These are phyloP conservation scores for Frankliniella fusca DNA, from an alignment of 2,888 invertebrate genomes.

Conservation along the genomic window DNA sequence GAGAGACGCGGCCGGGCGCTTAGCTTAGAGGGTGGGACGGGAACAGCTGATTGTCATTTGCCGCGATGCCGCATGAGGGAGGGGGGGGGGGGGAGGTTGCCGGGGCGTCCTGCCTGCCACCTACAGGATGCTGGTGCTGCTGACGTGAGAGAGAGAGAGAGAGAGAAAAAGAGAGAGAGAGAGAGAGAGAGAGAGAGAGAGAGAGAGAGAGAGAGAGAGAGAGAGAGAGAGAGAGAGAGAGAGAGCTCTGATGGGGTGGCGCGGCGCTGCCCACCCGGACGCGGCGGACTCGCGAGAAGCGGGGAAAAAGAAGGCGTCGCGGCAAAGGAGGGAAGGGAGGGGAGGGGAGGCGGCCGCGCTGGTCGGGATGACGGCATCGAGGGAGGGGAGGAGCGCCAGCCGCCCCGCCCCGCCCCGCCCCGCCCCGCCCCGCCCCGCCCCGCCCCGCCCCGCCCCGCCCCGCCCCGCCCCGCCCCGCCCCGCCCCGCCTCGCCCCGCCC, in stretches of 20 bases:
- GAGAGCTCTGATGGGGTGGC: not conserved
- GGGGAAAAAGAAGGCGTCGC: not conserved
- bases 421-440: not conserved
- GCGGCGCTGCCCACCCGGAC: too few species aligned
- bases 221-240: not conserved
- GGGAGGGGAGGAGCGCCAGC: too few species aligned
- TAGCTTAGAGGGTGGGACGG: too few species aligned
- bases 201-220: too few species aligned
- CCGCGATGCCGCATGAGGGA: too few species aligned
- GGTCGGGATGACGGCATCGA: slow-evolving; percentile 8
- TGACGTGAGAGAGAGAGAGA: too few species aligned
- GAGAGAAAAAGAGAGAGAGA: not conserved
- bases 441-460: not conserved
- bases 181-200: not conserved
- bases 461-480: not conserved
- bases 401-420: not conserved
- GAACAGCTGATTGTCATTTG: too few species aligned
- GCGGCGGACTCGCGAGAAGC: not conserved
- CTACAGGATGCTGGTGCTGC: too few species aligned
- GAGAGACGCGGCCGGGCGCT: too few species aligned
- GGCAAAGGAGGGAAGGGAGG: too few species aligned
- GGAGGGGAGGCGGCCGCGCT: not conserved
- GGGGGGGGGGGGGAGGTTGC: too few species aligned
- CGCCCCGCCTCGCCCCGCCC: not conserved
- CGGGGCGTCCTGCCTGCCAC: too few species aligned